Evolutionary conservation across 2,888 invertebrate genomes (phyloP).

Genomic region (Drosophila maculinotata): DNA sequence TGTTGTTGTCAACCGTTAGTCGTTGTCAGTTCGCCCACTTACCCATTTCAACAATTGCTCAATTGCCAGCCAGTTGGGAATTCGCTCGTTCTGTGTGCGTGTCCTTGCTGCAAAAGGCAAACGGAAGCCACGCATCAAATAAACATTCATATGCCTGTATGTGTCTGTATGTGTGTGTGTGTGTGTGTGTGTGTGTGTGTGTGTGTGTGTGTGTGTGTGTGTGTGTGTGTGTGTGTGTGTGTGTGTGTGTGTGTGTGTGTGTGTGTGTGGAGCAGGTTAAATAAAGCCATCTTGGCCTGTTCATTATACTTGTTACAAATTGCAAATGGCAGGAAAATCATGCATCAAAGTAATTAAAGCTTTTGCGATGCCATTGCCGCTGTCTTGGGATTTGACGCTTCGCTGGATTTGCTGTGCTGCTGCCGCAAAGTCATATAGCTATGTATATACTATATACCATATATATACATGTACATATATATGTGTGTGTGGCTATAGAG

Average conservation of each 20-base stretch:
- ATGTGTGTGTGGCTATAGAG: conserved; percentile 4
- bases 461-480: neutral
- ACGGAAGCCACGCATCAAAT: conserved; percentile 42
- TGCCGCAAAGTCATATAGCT: conserved; percentile 26
- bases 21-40: conserved; percentile 43
- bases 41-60: conserved; percentile 68
- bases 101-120: conserved; percentile 50
- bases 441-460: neutral
- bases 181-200: conserved; percentile 6
- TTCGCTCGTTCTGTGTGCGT: conserved; percentile 46
- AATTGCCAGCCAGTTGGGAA: conserved; percentile 68
- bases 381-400: conserved; percentile 66
- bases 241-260: conserved; percentile 1
- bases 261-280: conserved; percentile 45
- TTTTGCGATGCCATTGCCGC: conserved; percentile 38
- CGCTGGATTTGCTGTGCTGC: conserved; percentile 28
- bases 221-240: conserved; percentile 7
- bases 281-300: conserved; percentile 41
- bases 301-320: conserved; percentile 68
- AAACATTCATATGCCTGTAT: conserved; percentile 27
- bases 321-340: conserved; percentile 75
- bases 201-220: conserved; percentile 10
- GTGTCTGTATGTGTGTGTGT: neutral
- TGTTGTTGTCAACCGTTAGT: conserved; percentile 22
- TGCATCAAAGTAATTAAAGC: conserved; percentile 79